phyloP scores from a whole-genome alignment of 92 coral and sea anemone species.

The Zoanthus sociatus region DNA sequence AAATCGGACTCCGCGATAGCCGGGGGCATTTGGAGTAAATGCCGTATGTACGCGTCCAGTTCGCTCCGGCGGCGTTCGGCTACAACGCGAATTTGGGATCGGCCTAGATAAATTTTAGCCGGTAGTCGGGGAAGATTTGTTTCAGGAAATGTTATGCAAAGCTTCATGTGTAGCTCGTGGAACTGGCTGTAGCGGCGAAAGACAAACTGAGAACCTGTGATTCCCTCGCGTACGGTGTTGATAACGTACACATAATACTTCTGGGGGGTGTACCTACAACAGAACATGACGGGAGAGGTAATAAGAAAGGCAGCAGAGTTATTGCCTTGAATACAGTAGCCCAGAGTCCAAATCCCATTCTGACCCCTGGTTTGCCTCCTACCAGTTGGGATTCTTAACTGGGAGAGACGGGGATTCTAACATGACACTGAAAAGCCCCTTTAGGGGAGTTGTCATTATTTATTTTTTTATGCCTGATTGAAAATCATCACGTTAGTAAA shows the following conservation, averaged over 20 bases:
- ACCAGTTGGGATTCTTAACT: no score
- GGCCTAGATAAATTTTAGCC: slow-evolving; percentile 92
- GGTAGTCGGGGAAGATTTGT: slow-evolving; percentile 85
- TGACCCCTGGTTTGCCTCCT: no score
- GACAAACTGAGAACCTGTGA: slow-evolving; percentile 81
- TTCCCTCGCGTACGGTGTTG: slow-evolving; percentile 85
- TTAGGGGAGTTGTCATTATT: no score
- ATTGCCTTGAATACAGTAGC: no score
- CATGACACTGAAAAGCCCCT: no score
- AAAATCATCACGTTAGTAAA: no score
- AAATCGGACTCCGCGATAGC: slow-evolving; percentile 84
- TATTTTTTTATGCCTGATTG: no score
- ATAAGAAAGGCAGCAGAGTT: no score
- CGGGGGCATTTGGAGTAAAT: slow-evolving; percentile 80
- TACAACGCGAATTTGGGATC: slow-evolving; percentile 97
- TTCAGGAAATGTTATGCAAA: slow-evolving; percentile 85
- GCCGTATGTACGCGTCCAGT: slow-evolving; percentile 87
- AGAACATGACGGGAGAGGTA: neutral
- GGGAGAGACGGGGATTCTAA: no score
- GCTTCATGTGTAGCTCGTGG: slow-evolving; percentile 91
- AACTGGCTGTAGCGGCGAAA: slow-evolving; percentile 96
- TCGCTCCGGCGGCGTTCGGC: slow-evolving; percentile 98
- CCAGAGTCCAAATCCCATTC: no score
- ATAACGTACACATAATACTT: slow-evolving; percentile 95
- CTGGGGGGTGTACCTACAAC: slow-evolving; percentile 78